Evolutionary conservation across 2,888 invertebrate genomes (phyloP).

Genomic region (Platycnemis pennipes): DNA sequence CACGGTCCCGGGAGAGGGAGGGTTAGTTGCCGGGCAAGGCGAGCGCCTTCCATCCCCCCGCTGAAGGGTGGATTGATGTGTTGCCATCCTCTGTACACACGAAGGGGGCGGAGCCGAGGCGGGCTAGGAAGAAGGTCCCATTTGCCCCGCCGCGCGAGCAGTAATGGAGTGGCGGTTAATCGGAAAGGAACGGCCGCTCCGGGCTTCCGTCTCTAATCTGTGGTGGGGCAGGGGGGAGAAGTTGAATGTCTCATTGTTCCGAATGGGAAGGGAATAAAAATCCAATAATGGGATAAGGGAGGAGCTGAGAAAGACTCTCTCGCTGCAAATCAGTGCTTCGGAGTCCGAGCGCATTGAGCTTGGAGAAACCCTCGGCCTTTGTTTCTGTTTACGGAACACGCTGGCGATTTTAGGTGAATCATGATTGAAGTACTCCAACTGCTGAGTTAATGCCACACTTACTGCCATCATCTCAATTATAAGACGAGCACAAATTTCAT

Average conservation of each 20-base stretch:
- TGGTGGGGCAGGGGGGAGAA: neutral
- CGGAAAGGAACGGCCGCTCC: neutral
- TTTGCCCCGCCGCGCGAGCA: too few relatives aligned
- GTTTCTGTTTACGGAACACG: too few relatives aligned
- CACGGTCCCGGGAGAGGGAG: neutral
- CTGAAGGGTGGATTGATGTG: neutral
- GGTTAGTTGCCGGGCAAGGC: neutral
- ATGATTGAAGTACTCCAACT: too few relatives aligned
- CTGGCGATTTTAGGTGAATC: too few relatives aligned
- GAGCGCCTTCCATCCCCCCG: neutral
- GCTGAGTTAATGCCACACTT: too few relatives aligned
- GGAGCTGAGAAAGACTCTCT: neutral
- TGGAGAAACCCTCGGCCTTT: neutral
- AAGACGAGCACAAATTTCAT: too few relatives aligned
- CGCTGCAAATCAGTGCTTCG: neutral
- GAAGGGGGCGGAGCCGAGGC: neutral
- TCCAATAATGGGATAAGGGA: neutral
- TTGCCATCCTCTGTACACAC: neutral
- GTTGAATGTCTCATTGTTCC: neutral
- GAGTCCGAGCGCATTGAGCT: too few relatives aligned
- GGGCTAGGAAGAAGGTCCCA: neutral
- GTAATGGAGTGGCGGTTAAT: constrained; percentile 16
- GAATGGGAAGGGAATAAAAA: neutral
- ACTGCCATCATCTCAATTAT: too few relatives aligned
- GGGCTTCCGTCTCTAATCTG: constrained; percentile 14